Evolutionary conservation across 2,888 invertebrate genomes (phyloP).

Genomic region (Sclerodermus sp.): DNA sequence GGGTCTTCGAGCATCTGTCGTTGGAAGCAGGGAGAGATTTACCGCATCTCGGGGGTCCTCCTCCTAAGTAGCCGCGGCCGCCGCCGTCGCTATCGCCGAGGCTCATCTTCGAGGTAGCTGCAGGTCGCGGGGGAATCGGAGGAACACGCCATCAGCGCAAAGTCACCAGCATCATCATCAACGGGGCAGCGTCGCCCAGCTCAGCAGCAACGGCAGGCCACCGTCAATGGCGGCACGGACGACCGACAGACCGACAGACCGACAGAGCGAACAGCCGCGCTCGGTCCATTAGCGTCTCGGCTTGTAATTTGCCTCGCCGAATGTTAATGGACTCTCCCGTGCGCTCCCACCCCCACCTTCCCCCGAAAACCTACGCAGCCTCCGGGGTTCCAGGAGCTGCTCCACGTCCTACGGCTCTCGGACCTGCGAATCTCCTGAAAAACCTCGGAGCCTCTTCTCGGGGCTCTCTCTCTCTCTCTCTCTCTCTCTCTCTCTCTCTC

Average conservation of each 20-base stretch:
- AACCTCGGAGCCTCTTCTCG: background rate
- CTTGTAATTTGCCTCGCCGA: slow-evolving; percentile 58
- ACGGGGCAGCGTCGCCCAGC: slow-evolving; percentile 4
- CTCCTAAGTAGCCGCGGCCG: too few species aligned
- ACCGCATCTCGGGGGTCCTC: too few species aligned
- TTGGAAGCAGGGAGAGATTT: too few species aligned
- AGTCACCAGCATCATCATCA: slow-evolving; percentile 9
- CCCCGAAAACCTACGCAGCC: too few species aligned
- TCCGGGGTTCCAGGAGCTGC: too few species aligned
- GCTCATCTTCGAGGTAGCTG: slow-evolving; percentile 20
- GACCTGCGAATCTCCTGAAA: too few species aligned
- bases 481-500: slow-evolving; percentile 7
- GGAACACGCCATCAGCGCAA: background rate
- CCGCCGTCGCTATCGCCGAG: slow-evolving; percentile 19
- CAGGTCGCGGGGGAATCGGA: background rate
- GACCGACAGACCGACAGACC: too few species aligned
- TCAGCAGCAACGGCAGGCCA: slow-evolving; percentile 41
- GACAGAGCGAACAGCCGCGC: too few species aligned
- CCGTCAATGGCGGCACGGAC: slow-evolving; percentile 35
- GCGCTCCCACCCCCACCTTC: background rate
- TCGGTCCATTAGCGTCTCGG: slow-evolving; percentile 52
- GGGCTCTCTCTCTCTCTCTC: slow-evolving; percentile 4
- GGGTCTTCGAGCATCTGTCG: too few species aligned
- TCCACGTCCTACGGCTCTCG: too few species aligned
- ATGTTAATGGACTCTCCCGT: slow-evolving; percentile 50